Base-by-base conservation (phyloP, 1,140 invertebrate species). In the Apis florea region DNA sequence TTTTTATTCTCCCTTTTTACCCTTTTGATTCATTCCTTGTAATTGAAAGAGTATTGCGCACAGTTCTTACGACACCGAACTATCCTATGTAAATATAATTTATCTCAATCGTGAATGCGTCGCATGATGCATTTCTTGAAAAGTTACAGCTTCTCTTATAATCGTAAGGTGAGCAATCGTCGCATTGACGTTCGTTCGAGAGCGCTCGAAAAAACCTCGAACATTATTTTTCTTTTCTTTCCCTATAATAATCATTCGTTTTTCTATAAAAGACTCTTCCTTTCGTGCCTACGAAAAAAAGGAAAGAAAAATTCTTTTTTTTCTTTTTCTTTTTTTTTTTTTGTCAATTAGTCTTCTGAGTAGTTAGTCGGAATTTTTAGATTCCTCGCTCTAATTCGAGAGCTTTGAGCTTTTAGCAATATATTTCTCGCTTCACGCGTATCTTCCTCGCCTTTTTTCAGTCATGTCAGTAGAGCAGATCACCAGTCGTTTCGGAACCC, bases 401-500 rank as follows among this genome's bases (percentile, higher is more conserved):
- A 82, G 78, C 67, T 70, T 82, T 83, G 86, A 89, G 87, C 85
- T 85, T 83, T 53, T 71, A 67, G 81, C 82, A 79, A 83, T 75
- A 40, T 40, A 40, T 63, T 84, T 86, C 40, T 61, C 72, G 13
- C 51, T 21, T 21, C 21, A 19, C 56, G 56, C 47, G 17, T 75
- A 17, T 26, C 53, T 15, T 12, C 24, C 15, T 0, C 24, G 1
- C 9, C 58, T 54, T 26, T 4, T 59, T 51, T 58, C 40, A 53
- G 54, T 70, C 51, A 51, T 56, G 68, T 92, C 88, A 93, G 82
- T 93, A 96, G 67, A 96, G 93, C 87, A 96, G 93, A 92, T 96
- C 96, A 9, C 95, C 94, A 53, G 95, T 95, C 67, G 95, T 95
- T 85, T 96, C 95, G 74, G 95, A 95, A 63, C 95, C 94, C 94